phyloP scores from a whole-genome alignment of 2,888 invertebrate species.

The Xestobium rufovillosum region DNA sequence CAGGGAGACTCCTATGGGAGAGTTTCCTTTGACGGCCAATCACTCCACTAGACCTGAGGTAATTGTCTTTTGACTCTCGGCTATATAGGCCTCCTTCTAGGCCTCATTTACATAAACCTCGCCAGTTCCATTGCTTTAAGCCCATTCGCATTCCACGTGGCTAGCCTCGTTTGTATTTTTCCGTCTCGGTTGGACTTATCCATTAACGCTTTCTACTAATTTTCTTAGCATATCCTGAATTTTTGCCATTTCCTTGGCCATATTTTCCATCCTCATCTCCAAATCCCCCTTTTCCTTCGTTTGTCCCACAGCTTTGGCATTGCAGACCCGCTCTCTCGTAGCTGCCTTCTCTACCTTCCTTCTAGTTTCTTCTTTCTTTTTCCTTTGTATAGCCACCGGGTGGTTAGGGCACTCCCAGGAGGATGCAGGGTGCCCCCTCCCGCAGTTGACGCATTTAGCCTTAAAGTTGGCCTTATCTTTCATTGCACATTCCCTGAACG shows the following conservation, averaged over 20 bases:
- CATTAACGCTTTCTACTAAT: constrained; percentile 1
- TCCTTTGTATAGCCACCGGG: not conserved
- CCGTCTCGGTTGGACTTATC: not conserved
- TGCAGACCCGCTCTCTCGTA: not conserved
- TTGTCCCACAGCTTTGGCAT: not conserved
- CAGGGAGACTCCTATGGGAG: too few relatives aligned
- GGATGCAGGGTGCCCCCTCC: constrained; percentile 1
- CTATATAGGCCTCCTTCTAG: too few relatives aligned
- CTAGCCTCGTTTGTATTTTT: not conserved
- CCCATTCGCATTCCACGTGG: constrained; percentile 2
- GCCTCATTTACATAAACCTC: constrained; percentile 25
- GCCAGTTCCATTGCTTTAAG: too few relatives aligned
- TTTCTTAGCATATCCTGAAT: not conserved
- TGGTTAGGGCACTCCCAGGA: not conserved
- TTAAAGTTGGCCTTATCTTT: not conserved
- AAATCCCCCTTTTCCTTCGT: not conserved
- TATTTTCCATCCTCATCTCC: not conserved
- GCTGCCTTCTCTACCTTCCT: not conserved
- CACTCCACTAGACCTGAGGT: too few relatives aligned
- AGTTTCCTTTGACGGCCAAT: too few relatives aligned
- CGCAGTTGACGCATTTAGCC: not conserved
- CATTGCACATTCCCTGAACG: not conserved
- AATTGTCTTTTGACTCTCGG: too few relatives aligned
- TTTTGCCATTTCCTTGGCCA: not conserved
- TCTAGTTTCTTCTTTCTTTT: not conserved